These are phyloP conservation scores for Solenopsis invicta DNA, from an alignment of 1,140 invertebrate species.

Conservation along the genomic window DNA sequence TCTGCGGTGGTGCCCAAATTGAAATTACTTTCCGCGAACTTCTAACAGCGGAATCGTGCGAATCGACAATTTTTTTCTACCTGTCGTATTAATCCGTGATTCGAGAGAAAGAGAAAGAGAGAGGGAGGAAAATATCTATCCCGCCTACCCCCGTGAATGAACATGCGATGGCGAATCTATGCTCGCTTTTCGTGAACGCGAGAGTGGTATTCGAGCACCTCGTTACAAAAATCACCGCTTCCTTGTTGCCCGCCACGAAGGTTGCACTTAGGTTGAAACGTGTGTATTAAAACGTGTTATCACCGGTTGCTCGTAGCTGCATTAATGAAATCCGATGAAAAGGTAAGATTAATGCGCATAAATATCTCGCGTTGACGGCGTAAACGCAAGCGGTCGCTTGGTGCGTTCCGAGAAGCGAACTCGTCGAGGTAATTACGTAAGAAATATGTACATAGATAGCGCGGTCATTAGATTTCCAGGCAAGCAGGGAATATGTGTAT, in stretches of 20 bases:
- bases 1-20: slow-evolving; percentile 73
- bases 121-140: not conserved
- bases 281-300: slow-evolving; percentile 69
- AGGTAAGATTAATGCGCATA: slow-evolving; percentile 75
- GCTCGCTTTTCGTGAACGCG: slow-evolving; percentile 36
- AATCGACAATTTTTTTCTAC: slow-evolving; percentile 50
- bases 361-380: slow-evolving; percentile 69
- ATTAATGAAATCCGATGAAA: slow-evolving; percentile 77
- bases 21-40: slow-evolving; percentile 72
- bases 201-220: slow-evolving; percentile 44
- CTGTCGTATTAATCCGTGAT: slow-evolving; percentile 29
- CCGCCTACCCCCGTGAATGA: slow-evolving; percentile 1
- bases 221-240: slow-evolving; percentile 55
- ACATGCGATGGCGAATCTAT: slow-evolving; percentile 50
- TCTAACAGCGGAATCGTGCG: slow-evolving; percentile 29
- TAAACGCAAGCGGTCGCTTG: slow-evolving; percentile 59
- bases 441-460: slow-evolving; percentile 77
- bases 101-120: slow-evolving; percentile 1
- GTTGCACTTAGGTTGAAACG: slow-evolving; percentile 44
- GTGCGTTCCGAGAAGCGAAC: slow-evolving; percentile 67
- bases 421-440: slow-evolving; percentile 73
- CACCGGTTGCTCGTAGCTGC: slow-evolving; percentile 54
- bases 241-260: slow-evolving; percentile 11
- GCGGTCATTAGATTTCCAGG: slow-evolving; percentile 73
- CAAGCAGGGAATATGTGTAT: not conserved